phyloP scores from a whole-genome alignment of 2,888 invertebrate genomes.

The Lobophora halterata region DNA sequence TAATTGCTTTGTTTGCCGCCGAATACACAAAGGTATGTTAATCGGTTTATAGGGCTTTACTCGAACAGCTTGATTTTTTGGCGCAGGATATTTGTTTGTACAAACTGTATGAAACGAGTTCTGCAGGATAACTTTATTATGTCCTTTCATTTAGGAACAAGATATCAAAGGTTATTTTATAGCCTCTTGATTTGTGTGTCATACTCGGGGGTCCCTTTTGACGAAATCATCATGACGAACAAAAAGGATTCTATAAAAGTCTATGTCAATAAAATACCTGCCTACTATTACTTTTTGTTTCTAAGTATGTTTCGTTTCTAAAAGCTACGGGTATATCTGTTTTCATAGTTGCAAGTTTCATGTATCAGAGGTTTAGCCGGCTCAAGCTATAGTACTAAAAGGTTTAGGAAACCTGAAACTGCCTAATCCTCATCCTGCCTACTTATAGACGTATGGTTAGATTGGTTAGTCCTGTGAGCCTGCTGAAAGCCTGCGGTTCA shows the following conservation, averaged over 20 bases:
- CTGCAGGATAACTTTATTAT: constrained; percentile 22
- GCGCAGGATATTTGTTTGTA: constrained; percentile 22
- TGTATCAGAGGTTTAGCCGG: neutral
- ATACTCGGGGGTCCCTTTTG: too few species aligned
- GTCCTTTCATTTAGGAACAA: constrained; percentile 7
- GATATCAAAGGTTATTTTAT: neutral
- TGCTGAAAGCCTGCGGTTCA: constrained; percentile 42
- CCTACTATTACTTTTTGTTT: too few species aligned
- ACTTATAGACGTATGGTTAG: constrained; percentile 36
- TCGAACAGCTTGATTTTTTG: constrained; percentile 22
- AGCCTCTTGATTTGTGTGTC: too few species aligned
- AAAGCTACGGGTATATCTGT: too few species aligned
- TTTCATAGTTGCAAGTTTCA: neutral
- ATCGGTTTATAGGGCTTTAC: constrained; percentile 31
- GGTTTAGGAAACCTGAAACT: constrained; percentile 17
- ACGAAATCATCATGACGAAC: too few species aligned
- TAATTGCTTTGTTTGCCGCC: constrained; percentile 37
- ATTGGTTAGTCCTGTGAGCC: constrained; percentile 44
- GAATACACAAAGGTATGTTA: constrained; percentile 33
- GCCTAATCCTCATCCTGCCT: constrained; percentile 18
- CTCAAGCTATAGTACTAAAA: constrained; percentile 1
- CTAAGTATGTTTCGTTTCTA: too few species aligned
- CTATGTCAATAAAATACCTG: too few species aligned
- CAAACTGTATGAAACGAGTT: constrained; percentile 24
- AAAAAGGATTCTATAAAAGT: too few species aligned